These are phyloP conservation scores for Encarsia formosa DNA, from an alignment of 2,888 invertebrate genomes.

Conservation along the genomic window DNA sequence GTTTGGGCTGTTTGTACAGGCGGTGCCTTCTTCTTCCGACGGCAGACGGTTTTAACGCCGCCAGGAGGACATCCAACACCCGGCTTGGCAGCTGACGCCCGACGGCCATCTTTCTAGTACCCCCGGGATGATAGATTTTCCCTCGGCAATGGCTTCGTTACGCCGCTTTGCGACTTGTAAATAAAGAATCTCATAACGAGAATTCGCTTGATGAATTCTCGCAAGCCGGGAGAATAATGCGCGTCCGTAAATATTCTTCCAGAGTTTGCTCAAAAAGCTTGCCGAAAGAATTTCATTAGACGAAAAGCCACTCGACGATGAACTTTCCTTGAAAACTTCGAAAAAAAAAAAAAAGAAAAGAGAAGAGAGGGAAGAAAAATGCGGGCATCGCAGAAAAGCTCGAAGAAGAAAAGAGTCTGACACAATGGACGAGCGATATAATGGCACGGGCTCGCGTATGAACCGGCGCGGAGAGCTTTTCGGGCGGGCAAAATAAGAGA, in stretches of 20 bases:
- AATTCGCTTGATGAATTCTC: too few relatives aligned
- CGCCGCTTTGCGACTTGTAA: too few relatives aligned
- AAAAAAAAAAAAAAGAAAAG: constrained; percentile 5
- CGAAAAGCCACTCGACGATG: constrained; percentile 24
- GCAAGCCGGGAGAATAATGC: too few relatives aligned
- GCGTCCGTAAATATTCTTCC: too few relatives aligned
- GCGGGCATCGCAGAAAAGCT: background rate
- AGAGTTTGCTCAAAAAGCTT: background rate
- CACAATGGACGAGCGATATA: constrained; percentile 24
- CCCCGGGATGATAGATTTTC: too few relatives aligned
- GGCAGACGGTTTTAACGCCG: too few relatives aligned
- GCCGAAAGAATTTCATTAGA: constrained; percentile 24
- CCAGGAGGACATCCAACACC: too few relatives aligned
- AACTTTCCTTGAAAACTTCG: constrained; percentile 13
- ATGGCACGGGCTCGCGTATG: constrained; percentile 16
- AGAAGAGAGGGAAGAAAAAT: background rate
- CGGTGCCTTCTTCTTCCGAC: constrained; percentile 27
- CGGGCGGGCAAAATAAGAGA: constrained; percentile 20
- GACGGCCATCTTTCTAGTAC: too few relatives aligned
- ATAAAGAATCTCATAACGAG: too few relatives aligned
- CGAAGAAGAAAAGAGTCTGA: background rate
- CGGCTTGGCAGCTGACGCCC: background rate
- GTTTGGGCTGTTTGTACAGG: constrained; percentile 35
- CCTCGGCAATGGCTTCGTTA: too few relatives aligned
- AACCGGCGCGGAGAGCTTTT: constrained; percentile 18